These are phyloP conservation scores for Theonella swinhoei DNA, from an alignment of 37 sponge, comb jelly and placozoan species.

Conservation along the genomic window DNA sequence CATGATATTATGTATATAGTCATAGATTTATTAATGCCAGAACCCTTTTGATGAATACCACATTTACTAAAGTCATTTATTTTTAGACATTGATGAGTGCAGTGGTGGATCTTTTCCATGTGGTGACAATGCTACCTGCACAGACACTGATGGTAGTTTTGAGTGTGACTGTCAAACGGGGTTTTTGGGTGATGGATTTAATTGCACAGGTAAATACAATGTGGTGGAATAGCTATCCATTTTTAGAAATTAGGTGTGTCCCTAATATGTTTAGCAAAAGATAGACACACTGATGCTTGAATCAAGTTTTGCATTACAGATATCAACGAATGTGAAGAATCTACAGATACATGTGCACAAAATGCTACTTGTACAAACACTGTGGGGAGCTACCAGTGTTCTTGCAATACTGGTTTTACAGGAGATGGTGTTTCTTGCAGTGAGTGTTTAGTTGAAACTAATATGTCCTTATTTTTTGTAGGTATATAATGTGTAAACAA, in stretches of 20 bases:
- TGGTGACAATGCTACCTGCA: not conserved
- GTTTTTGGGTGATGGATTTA: not conserved
- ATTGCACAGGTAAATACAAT: not conserved
- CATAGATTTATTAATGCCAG: too few relatives aligned
- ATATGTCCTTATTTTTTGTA: too few relatives aligned
- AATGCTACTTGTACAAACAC: slow-evolving; percentile 18
- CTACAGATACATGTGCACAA: not conserved
- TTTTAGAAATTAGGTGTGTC: too few relatives aligned
- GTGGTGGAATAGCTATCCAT: too few relatives aligned
- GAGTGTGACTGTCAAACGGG: not conserved
- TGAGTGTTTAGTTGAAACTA: not conserved
- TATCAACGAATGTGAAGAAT: slow-evolving; percentile 7
- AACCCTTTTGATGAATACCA: too few relatives aligned
- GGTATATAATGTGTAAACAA: too few relatives aligned
- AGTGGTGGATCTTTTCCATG: not conserved
- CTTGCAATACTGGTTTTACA: slow-evolving; percentile 12
- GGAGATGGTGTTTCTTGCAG: not conserved
- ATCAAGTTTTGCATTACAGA: too few relatives aligned
- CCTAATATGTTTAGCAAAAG: too few relatives aligned
- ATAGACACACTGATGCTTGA: too few relatives aligned
- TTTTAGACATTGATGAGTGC: slow-evolving; percentile 7
- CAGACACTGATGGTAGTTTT: not conserved
- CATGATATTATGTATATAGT: too few relatives aligned
- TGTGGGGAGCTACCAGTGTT: slow-evolving; percentile 18
- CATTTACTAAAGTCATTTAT: too few relatives aligned